Evolutionary conservation across 2,888 invertebrate genomes (phyloP).

Genomic region (Melipona bicolor): DNA sequence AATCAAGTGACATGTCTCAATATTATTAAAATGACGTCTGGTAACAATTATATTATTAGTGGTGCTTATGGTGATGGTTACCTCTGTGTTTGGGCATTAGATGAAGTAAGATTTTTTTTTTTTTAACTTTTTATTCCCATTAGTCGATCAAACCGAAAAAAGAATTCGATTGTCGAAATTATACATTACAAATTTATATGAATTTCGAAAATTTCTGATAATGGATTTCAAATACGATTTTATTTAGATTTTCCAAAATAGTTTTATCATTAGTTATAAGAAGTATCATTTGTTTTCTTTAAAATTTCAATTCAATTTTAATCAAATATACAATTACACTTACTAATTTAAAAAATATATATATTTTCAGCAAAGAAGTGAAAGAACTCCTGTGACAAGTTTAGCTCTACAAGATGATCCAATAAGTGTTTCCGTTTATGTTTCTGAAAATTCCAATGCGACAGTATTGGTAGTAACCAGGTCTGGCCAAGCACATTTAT

Average conservation of each 20-base stretch:
- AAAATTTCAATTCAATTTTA: not conserved
- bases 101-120: constrained; percentile 73
- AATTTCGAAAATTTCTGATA: not conserved
- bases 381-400: constrained; percentile 86
- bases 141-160: not conserved
- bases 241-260: not conserved
- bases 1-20: constrained; percentile 85
- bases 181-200: not conserved
- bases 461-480: constrained; percentile 87
- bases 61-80: constrained; percentile 84
- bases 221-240: not conserved
- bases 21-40: constrained; percentile 75
- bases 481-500: constrained; percentile 92
- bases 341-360: constrained; percentile 4
- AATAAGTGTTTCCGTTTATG: constrained; percentile 85
- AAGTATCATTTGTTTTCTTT: not conserved
- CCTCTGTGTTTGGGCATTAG: constrained; percentile 85
- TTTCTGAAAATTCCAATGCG: constrained; percentile 85
- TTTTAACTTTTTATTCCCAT: not conserved
- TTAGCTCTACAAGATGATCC: constrained; percentile 90
- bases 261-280: not conserved
- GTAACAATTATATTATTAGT: constrained; percentile 84
- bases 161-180: not conserved
- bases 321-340: not conserved
- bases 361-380: constrained; percentile 75